Percentiles rank a stretch among this genome's conserved stretches.
phyloP scores from a whole-genome alignment of 1,140 invertebrate genomes.

The Sinella curviseta region DNA sequence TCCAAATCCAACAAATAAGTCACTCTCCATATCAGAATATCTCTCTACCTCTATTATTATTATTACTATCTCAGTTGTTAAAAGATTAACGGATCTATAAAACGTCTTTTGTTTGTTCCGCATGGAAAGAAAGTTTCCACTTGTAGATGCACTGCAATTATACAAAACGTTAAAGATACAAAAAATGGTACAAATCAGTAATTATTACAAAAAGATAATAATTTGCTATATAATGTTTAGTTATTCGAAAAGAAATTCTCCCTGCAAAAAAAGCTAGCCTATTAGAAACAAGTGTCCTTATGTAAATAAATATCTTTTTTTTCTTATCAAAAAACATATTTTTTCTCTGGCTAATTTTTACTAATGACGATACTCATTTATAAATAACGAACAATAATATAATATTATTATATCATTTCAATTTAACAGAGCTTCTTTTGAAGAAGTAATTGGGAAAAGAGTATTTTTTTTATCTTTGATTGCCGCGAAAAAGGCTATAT shows the following conservation, averaged over 20 bases:
- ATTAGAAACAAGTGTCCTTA: slow-evolving; percentile 42
- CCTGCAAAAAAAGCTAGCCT: slow-evolving; percentile 49
- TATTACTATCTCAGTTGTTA: too few relatives aligned
- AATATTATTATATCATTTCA: not conserved
- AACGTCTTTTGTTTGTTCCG: slow-evolving; percentile 23
- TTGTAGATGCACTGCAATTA: not conserved
- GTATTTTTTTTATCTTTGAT: not conserved
- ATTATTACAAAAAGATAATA: not conserved
- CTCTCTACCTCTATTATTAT: too few relatives aligned
- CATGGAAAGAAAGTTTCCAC: not conserved
- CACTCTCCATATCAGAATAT: not conserved
- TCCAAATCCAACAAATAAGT: slow-evolving; percentile 40
- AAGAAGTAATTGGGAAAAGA: not conserved
- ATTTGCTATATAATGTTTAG: too few relatives aligned
- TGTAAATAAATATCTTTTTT: not conserved
- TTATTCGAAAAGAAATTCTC: too few relatives aligned
- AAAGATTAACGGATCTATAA: slow-evolving; percentile 24
- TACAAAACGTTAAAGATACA: not conserved
- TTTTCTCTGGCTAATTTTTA: not conserved
- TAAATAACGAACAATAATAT: not conserved
- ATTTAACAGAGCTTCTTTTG: not conserved
- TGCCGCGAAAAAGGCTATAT: not conserved
- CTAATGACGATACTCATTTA: not conserved
- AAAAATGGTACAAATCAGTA: not conserved
- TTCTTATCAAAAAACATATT: not conserved